phyloP scores from a whole-genome alignment of 2,797 vertebrate genomes.

The Crypturellus tataupa region DNA sequence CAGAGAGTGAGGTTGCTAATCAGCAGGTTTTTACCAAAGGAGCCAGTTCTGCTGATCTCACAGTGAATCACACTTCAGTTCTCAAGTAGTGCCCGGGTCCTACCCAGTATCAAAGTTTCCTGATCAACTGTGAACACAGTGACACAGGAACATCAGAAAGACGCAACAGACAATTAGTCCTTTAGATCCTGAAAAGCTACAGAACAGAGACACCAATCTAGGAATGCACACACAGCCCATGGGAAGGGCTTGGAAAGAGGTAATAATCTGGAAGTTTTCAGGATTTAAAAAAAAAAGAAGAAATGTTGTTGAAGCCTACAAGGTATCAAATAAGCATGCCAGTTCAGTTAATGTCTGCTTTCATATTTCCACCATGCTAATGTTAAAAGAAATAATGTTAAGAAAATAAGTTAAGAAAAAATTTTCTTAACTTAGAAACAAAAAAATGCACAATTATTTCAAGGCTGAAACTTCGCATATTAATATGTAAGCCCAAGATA shows the following conservation, averaged over 20 bases:
- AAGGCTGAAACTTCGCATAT: not conserved
- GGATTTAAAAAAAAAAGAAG: not conserved
- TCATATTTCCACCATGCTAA: slow-evolving; percentile 11
- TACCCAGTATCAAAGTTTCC: not conserved
- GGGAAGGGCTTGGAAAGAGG: not conserved
- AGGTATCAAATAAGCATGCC: not conserved
- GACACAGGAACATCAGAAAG: not conserved
- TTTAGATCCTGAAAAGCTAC: not conserved
- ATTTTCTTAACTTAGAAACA: slow-evolving; percentile 30
- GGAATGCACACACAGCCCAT: not conserved
- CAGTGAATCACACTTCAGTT: not conserved
- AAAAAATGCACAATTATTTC: not conserved
- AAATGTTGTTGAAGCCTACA: not conserved
- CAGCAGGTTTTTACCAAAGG: not conserved
- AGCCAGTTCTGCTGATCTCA: not conserved
- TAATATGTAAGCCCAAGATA: not conserved
- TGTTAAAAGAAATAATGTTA: slow-evolving; percentile 26
- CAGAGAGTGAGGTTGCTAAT: not conserved
- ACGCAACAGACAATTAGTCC: not conserved
- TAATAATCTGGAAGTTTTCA: not conserved
- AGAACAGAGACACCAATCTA: not conserved
- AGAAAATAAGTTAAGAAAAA: too few relatives aligned
- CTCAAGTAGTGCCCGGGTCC: not conserved
- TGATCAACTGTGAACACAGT: not conserved
- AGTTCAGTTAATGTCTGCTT: not conserved